Percentiles rank a stretch among this genome's conserved stretches.
Conservation (phyloP, 2,113 vertebrate species). For the Trogon surrucura region DNA sequence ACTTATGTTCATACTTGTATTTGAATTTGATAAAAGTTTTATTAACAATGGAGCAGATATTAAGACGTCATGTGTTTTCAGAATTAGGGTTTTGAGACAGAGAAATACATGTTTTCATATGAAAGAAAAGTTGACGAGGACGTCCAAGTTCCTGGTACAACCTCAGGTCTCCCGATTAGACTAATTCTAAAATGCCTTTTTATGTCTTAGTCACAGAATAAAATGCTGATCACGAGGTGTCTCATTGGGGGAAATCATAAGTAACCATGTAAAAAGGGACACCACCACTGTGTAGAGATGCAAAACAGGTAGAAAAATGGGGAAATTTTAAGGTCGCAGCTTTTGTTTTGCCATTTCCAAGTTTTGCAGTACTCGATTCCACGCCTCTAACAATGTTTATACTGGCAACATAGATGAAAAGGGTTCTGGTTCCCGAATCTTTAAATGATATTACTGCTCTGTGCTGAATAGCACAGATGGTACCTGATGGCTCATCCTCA, state of each 20-base stretch:
- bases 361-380: neutral
- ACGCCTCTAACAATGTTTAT: neutral
- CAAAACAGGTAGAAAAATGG: neutral
- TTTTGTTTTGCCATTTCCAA: neutral
- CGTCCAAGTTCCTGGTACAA: neutral
- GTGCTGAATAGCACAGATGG: neutral
- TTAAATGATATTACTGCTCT: neutral
- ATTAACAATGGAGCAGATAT: neutral
- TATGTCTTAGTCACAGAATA: neutral
- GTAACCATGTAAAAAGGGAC: neutral
- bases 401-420: neutral
- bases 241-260: neutral
- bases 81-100: neutral
- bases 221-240: neutral
- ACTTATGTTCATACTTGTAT: neutral
- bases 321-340: neutral
- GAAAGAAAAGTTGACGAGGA: neutral
- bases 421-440: neutral
- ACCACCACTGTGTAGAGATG: neutral
- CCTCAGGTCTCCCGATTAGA: neutral
- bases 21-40: neutral
- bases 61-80: neutral
- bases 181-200: neutral
- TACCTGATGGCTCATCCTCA: neutral
- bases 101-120: neutral